Evolutionary conservation across 2,888 invertebrate genomes (phyloP).

Genomic region (Alviniconcha strummeri): DNA sequence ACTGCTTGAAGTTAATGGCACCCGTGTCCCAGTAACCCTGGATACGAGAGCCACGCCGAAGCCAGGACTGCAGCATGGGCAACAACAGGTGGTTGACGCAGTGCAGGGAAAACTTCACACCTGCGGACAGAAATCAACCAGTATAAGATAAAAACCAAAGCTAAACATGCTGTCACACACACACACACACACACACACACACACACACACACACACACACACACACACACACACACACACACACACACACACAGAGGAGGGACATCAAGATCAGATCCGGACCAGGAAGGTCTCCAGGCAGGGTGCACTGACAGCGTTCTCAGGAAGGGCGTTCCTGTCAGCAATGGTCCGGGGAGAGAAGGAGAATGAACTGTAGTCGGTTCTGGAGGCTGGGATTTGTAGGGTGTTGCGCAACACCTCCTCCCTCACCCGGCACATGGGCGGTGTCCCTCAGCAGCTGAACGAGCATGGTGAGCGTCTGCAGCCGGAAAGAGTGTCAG

Average conservation of each 20-base stretch:
- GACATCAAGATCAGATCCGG: too few species aligned
- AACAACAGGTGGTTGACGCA: constrained; percentile 93
- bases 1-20: constrained; percentile 94
- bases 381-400: too few species aligned
- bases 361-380: too few species aligned
- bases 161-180: not conserved
- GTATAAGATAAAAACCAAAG: not conserved
- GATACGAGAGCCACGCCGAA: constrained; percentile 80
- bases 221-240: constrained; percentile 18
- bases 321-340: too few species aligned
- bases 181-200: constrained; percentile 9
- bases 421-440: constrained; percentile 79
- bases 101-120: constrained; percentile 91
- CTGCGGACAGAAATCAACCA: constrained; percentile 73
- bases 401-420: too few species aligned
- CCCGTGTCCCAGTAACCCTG: constrained; percentile 76
- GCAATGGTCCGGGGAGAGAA: too few species aligned
- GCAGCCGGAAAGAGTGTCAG: constrained; percentile 83
- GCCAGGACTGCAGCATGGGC: constrained; percentile 95
- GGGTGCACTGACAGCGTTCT: too few species aligned
- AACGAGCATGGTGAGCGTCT: constrained; percentile 90
- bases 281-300: too few species aligned
- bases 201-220: constrained; percentile 13
- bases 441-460: constrained; percentile 86
- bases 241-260: not conserved